Evolutionary conservation across 2,888 invertebrate species (phyloP), one percentile per base, ranked within the genome.

Genomic region (Corbicula japonica): DNA sequence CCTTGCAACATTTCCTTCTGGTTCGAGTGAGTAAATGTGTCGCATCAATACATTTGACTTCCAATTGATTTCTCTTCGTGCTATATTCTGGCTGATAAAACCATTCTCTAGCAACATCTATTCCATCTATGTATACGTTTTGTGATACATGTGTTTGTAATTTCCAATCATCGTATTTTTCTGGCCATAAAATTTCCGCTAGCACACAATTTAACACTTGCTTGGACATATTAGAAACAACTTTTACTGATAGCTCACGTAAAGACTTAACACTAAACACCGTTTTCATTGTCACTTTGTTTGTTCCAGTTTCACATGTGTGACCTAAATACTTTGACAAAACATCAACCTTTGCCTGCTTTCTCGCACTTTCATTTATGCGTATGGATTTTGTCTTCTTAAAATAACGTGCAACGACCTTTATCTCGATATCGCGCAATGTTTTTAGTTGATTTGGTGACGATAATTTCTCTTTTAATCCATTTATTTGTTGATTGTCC

Each of bases 11-110:
- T 23, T 62, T 61, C 2, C 44, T 23, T 61, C 70, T 62, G 3
- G 63, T 32, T 52, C 70, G 21, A 21, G 76, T 69, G 10, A 70
- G 48, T 4, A 76, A 30, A 63, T 76, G 69, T 26, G 62, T 69
- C 1, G 76, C 60, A 46, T 76, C 76, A n/a, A 75, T 69, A n/a
- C 63, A 76, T 18, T 50, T 38, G 18, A 76, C 76, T 46, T 76
- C 76, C 21, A 35, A 48, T 30, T 76, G 56, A 21, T 54, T 30
- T 48, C 75, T 46, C 10, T 1, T 2, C 12, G 28, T n/a, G 21
- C 61, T 62, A 28, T 60, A 61, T 32, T 75, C 75, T 1, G 61
- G 69, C 30, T 52, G 38, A 50, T 68, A 74, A 46, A 68, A 68
- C 74, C 74, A 74, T 21, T 58, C 44, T 10, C 48, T 8, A 30